A percentile compares a stretch with the other conserved stretches of the same genome.
Evolutionary conservation across 1,140 invertebrate genomes (phyloP).

Genomic region (Lepidurus arcticus): DNA sequence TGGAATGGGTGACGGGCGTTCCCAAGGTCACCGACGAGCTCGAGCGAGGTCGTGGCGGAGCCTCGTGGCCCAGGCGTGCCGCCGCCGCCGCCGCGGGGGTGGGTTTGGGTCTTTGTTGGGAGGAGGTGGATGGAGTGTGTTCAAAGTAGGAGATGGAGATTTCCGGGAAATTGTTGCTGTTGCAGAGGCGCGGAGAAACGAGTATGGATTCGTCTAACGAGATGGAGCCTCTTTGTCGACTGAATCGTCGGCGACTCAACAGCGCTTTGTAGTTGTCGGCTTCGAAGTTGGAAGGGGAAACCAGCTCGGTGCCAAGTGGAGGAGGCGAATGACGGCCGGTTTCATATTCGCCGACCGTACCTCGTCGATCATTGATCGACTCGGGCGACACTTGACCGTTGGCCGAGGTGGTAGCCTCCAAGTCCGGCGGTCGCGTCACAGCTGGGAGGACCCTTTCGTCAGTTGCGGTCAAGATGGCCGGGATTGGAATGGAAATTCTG

Average conservation of each 20-base stretch:
- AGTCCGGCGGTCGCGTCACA: not conserved
- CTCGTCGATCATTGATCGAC: not conserved
- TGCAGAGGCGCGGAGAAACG: slow-evolving; percentile 30
- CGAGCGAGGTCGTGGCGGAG: not conserved
- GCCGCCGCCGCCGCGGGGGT: not conserved
- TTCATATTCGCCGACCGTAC: not conserved
- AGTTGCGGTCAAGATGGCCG: not conserved
- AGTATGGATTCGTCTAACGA: slow-evolving; percentile 34
- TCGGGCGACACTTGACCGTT: not conserved
- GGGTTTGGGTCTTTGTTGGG: not conserved
- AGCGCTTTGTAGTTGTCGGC: slow-evolving; percentile 24
- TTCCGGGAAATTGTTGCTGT: slow-evolving; percentile 20
- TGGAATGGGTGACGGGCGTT: slow-evolving; percentile 25
- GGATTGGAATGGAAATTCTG: slow-evolving; percentile 4
- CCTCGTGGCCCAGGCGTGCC: not conserved
- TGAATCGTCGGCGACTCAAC: slow-evolving; percentile 27
- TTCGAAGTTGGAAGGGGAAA: not conserved
- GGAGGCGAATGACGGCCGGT: not conserved
- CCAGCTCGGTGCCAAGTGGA: not conserved
- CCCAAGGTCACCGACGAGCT: slow-evolving; percentile 16
- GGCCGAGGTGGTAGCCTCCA: not conserved
- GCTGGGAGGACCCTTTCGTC: slow-evolving; percentile 1
- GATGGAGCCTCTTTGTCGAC: slow-evolving; percentile 33
- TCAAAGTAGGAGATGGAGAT: slow-evolving; percentile 19
- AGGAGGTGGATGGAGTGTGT: slow-evolving; percentile 7